These are phyloP conservation scores for Onychostruthus taczanowskii DNA, from an alignment of 2,113 vertebrate genomes.

Conservation along the genomic window DNA sequence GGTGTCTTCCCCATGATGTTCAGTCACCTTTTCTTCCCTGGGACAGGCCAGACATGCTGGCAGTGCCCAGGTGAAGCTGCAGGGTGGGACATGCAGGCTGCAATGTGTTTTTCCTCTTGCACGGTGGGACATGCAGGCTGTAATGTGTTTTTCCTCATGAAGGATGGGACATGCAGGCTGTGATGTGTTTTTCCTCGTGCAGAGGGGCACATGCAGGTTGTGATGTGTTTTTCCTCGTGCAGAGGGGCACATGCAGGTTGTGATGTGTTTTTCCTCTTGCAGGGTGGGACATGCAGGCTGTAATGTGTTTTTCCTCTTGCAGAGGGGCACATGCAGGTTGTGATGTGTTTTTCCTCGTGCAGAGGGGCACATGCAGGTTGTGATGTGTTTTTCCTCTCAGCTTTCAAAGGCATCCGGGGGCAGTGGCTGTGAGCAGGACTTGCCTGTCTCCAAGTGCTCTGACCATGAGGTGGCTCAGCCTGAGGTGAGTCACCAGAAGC, in stretches of 20 bases:
- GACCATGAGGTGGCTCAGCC: neutral
- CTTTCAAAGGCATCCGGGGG: conserved; percentile 63
- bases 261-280: neutral
- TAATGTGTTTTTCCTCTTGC: neutral
- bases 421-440: conserved; percentile 51
- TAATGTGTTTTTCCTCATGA: accelerated
- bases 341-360: neutral
- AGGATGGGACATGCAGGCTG: no score
- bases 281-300: neutral
- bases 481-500: conserved; percentile 53
- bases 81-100: accelerated
- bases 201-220: no score
- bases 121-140: accelerated
- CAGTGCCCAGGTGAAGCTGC: neutral
- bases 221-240: neutral
- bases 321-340: accelerated
- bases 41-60: neutral
- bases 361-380: neutral
- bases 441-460: neutral
- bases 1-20: neutral
- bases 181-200: no score
- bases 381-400: neutral
- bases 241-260: accelerated
- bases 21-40: neutral
- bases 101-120: accelerated